These are phyloP conservation scores for Jaculus jaculus DNA, from an alignment of 2,113 vertebrate species.

Conservation along the genomic window DNA sequence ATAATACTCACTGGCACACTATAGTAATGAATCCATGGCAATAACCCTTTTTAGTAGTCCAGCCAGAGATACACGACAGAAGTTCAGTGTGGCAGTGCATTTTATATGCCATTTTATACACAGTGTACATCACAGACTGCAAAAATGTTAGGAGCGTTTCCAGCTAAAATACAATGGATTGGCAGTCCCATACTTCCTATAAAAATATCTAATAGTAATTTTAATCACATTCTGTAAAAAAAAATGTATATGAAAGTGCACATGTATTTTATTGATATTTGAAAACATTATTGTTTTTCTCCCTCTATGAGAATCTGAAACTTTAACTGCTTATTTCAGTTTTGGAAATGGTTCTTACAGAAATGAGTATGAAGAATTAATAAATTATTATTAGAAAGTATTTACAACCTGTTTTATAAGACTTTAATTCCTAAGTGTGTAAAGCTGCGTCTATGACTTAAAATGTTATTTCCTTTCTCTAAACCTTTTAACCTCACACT, in stretches of 20 bases:
- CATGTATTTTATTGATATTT: not conserved
- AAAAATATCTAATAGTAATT: not conserved
- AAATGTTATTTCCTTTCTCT: not conserved
- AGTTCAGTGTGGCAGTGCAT: not conserved
- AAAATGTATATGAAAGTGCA: not conserved
- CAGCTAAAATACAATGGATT: not conserved
- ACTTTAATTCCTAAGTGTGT: not conserved
- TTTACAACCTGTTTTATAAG: not conserved
- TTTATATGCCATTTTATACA: not conserved
- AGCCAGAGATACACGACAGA: not conserved
- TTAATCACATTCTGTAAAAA: not conserved
- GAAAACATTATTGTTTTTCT: not conserved
- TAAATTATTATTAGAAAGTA: not conserved
- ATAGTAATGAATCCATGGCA: not conserved
- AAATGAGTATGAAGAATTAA: not conserved
- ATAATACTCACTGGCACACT: not conserved
- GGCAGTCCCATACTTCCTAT: not conserved
- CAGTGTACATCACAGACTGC: rapidly evolving
- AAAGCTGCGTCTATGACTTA: not conserved
- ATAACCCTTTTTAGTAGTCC: not conserved
- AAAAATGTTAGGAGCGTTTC: not conserved
- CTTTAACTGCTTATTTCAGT: not conserved
- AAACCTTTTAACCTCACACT: not conserved
- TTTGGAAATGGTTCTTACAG: not conserved
- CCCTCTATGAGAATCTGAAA: not conserved